A percentile compares a stretch with the other conserved stretches of the same genome.
These are phyloP conservation scores for Flexamia atlantica DNA, from an alignment of 2,888 invertebrate species.

Conservation along the genomic window DNA sequence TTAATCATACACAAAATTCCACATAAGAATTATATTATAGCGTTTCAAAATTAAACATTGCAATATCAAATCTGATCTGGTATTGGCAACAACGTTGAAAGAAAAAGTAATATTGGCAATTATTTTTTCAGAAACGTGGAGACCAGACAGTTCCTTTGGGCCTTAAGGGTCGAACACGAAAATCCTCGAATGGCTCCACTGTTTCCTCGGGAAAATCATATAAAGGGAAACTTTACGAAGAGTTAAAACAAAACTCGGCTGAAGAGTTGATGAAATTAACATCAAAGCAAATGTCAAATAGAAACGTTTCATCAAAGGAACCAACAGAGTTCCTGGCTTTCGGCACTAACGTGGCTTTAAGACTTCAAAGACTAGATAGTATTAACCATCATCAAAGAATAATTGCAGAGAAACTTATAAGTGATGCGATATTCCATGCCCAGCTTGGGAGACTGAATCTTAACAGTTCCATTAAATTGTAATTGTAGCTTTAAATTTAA, in stretches of 20 bases:
- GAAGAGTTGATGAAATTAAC: not conserved
- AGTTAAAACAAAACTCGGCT: slow-evolving; percentile 8
- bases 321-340: not conserved
- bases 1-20: too few species aligned
- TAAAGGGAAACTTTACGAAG: slow-evolving; percentile 16
- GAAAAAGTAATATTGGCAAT: not conserved
- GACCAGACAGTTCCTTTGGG: slow-evolving; percentile 18
- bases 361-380: slow-evolving; percentile 12
- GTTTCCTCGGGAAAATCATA: not conserved
- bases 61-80: too few species aligned
- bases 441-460: slow-evolving; percentile 9
- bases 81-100: too few species aligned
- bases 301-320: not conserved
- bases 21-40: too few species aligned
- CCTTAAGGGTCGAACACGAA: slow-evolving; percentile 26
- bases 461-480: slow-evolving; percentile 5
- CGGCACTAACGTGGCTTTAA: slow-evolving; percentile 22
- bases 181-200: slow-evolving; percentile 15
- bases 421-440: slow-evolving; percentile 11
- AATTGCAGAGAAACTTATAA: slow-evolving; percentile 29
- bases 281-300: not conserved
- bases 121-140: slow-evolving; percentile 36
- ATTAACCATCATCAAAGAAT: not conserved
- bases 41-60: too few species aligned
- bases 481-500: not conserved